Percentiles rank a stretch among this genome's conserved stretches.
Conservation (phyloP, 2,797 vertebrate species). For the Remorina albescens region DNA sequence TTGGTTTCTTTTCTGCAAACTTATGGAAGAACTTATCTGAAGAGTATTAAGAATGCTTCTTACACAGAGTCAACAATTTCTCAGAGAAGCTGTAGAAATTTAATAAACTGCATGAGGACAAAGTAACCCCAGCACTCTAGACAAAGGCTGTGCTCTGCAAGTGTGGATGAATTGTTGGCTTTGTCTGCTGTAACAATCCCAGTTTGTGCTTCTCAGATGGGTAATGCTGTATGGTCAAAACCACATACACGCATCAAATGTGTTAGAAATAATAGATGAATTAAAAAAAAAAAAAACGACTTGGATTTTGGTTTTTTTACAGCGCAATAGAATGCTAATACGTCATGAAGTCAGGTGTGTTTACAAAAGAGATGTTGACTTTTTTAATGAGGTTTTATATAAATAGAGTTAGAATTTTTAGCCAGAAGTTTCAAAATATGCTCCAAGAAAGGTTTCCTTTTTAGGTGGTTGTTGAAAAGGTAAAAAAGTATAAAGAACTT, state of each 20-base stretch:
- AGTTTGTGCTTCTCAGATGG: constrained; percentile 49
- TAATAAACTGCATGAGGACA: constrained; percentile 20
- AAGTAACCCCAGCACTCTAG: constrained; percentile 21
- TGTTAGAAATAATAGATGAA: constrained; percentile 29
- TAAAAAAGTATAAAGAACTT: background rate
- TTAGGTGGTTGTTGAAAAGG: background rate
- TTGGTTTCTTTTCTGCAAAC: background rate
- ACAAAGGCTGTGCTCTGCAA: constrained; percentile 69
- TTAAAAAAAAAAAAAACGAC: background rate
- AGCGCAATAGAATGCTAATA: background rate
- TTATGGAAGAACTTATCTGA: background rate
- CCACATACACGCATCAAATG: constrained; percentile 16
- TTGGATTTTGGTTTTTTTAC: background rate
- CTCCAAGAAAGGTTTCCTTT: background rate
- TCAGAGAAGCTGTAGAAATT: background rate
- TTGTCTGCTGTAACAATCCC: constrained; percentile 70
- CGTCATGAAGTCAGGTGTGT: background rate
- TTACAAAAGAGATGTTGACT: background rate
- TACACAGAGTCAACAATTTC: background rate
- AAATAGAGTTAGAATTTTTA: background rate
- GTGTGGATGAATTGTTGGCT: constrained; percentile 64
- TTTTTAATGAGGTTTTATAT: background rate
- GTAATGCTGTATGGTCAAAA: constrained; percentile 46
- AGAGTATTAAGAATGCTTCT: background rate
- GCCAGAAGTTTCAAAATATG: background rate